Evolutionary conservation across 2,113 vertebrate genomes (phyloP), one percentile per base, ranked within the genome.

Genomic region (Jacana jacana): DNA sequence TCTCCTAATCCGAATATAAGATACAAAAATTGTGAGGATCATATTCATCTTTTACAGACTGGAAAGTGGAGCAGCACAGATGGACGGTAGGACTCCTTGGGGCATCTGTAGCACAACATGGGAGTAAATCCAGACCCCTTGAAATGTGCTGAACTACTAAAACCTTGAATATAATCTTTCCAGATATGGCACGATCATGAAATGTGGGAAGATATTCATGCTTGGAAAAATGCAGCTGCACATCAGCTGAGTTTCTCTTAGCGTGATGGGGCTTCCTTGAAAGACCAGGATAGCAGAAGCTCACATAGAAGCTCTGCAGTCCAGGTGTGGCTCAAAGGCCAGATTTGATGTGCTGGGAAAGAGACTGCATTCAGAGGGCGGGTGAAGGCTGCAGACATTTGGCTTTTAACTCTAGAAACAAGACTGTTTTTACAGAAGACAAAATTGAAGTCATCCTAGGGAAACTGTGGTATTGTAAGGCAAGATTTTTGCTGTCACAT

Each of bases 21-120:
- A 7, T 0, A 31, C 16, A 66, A 80, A 20, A 72, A 30, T 3
- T 11, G 42, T 48, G 20, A 65, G 16, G 11, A 77, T 3, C 0
- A 0, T 4, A 25, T 25, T 54, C 9, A 24, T 39, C 68, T 69
- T 60, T 60, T 27, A 33, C 5, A 54, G 54, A 10, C 6, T 12
- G 37, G 65, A 24, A 68, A 40, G 46, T 24, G 66, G 75, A 35
- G 57, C 17, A 35, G 57, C 17, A 13, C 20, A 37, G 60, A 35
- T 23, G 60, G 51, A 76, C 10, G 3, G 22, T 17, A 6, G 33
- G 14, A 37, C 19, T 77, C 30, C 16, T 22, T 4, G 19, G 33
- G 16, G 39, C 28, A 12, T 57, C 75, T 24, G 54, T 24, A n/a
- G 28, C 33, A 77, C 52, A 52, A n/a, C 30, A 7, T 0, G 24